These are phyloP conservation scores for Brachypteracias leptosomus DNA, from an alignment of 2,113 vertebrate species.

Conservation along the genomic window DNA sequence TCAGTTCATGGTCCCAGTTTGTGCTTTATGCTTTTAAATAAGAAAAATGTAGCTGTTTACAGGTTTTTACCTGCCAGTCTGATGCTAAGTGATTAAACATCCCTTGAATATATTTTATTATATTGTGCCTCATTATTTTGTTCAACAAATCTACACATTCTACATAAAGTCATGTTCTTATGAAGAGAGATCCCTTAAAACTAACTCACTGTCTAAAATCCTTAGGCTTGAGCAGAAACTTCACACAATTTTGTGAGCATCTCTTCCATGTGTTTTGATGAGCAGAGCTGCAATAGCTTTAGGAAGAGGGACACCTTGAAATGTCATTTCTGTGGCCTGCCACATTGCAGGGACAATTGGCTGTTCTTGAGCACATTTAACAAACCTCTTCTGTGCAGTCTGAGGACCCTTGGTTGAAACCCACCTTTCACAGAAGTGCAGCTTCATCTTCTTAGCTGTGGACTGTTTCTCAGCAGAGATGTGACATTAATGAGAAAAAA, in stretches of 20 bases:
- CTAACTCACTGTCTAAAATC: background rate
- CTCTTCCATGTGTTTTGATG: background rate
- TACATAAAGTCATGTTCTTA: background rate
- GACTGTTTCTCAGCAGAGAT: background rate
- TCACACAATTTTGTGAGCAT: background rate
- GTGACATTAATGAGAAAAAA: background rate
- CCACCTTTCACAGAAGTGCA: background rate
- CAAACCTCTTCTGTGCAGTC: background rate
- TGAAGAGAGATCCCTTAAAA: background rate
- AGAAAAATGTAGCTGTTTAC: background rate
- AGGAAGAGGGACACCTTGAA: background rate
- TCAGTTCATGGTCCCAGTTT: background rate
- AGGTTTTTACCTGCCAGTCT: background rate
- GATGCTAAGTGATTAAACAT: background rate
- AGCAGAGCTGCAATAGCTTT: background rate
- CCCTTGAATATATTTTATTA: background rate
- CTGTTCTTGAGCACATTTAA: background rate
- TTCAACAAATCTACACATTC: background rate
- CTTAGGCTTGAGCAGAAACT: background rate
- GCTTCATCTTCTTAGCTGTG: background rate
- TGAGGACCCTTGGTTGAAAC: background rate
- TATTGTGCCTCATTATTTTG: background rate
- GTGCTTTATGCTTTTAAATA: background rate
- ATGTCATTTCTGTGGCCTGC: background rate
- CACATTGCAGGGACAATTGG: rapidly evolving